A percentile compares a stretch with the other conserved stretches of the same genome.
Evolutionary conservation across 2,888 invertebrate species (phyloP).

Genomic region (Pheosia tremula): DNA sequence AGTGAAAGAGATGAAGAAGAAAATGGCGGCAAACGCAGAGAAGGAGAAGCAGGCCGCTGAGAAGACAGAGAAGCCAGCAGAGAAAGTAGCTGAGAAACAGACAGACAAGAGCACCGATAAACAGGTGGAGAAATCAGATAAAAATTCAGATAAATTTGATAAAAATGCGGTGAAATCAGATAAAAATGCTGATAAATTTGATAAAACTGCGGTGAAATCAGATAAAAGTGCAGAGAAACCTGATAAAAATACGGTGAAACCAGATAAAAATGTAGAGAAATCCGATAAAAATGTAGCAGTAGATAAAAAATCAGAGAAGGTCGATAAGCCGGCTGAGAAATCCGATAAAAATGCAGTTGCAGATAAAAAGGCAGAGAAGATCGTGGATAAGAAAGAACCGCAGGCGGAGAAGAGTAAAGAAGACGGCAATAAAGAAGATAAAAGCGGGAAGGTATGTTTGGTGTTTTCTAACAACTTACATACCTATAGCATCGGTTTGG

Average conservation of each 20-base stretch:
- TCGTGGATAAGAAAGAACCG: conserved; percentile 29
- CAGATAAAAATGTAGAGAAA: conserved; percentile 24
- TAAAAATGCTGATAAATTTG: conserved; percentile 43
- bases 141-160: conserved; percentile 36
- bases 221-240: conserved; percentile 27
- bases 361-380: conserved; percentile 39
- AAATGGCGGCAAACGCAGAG: conserved; percentile 73
- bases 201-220: conserved; percentile 38
- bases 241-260: conserved; percentile 30
- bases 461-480: not conserved
- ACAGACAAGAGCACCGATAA: conserved; percentile 40
- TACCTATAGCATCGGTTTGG: not conserved
- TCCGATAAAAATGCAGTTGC: conserved; percentile 36
- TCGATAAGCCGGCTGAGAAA: conserved; percentile 24
- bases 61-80: conserved; percentile 53
- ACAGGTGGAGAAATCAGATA: conserved; percentile 36
- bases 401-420: conserved; percentile 44
- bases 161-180: conserved; percentile 38
- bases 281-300: conserved; percentile 36
- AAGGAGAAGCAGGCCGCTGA: conserved; percentile 70
- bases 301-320: conserved; percentile 38
- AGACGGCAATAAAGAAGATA: conserved; percentile 53
- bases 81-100: conserved; percentile 46
- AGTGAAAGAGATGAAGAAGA: conserved; percentile 78
- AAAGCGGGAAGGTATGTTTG: conserved; percentile 58